Base-by-base conservation (phyloP, 2,888 invertebrate species). In the Agonopterix heracliana region DNA sequence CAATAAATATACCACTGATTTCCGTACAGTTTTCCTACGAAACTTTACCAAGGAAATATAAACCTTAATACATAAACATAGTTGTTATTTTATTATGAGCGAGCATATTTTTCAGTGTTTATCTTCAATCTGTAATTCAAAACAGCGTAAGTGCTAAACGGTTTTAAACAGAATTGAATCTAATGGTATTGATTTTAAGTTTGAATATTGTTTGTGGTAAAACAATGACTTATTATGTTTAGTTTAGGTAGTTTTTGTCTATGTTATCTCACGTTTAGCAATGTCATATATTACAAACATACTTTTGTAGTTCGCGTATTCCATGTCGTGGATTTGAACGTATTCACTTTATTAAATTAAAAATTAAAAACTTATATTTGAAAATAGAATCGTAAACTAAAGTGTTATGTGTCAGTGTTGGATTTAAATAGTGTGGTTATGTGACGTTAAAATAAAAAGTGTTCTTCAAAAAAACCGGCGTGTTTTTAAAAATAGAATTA, bases 241-340 rank as follows among this genome's bases (percentile, higher is more conserved):
- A 26, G 26, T 26, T 26, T 26, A 55, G 61, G 63, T 62, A 57
- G 51, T 46, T 54, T 60, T 56, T 59, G 63, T 66, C 61, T 72
- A 65, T 81, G 80, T 85, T 85, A 86, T 86, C 86, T 79, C 76
- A 72, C 69, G 72, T 82, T 78, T 81, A 81, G 81, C 81, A 81
- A 79, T 85, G 86, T 84, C 79, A 81, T 83, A 26, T 26, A 85
- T 72, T 75, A 75, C 79, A 79, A 79, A 79, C 73, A 77, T 60
- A 62, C 61, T 74, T 73, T 71, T 65, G 50, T 52, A 52, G 52
- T 44, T 26, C 34, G 34, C n/a, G 12, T 12, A 41, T 34, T 26
- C 1, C 12, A 34, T 40, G 9, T 13, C 45, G 26, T 9, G 35
- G n/a, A 38, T 36, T 14, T 34, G 12, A 41, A 26, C 46, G 46